Evolutionary conservation across 2,888 invertebrate genomes (phyloP), one percentile per base, ranked within the genome.

Genomic region (Chamaedrilus cognettii): DNA sequence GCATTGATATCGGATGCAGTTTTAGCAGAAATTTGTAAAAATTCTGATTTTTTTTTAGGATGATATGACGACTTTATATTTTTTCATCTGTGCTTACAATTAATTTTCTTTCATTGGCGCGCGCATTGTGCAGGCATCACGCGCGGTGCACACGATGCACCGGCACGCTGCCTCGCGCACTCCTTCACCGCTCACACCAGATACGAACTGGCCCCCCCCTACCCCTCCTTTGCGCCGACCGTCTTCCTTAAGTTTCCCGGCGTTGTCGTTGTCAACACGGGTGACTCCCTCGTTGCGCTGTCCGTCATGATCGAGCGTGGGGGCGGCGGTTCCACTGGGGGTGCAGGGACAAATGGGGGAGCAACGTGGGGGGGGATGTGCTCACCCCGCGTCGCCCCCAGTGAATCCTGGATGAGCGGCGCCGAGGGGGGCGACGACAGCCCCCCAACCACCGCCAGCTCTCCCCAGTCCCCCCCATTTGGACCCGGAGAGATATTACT

Each of bases 181-280:
- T 93, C 94, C 79, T 90, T 94, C 75, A 93, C 94, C 58, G 89
- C 96, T 72, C 95, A 96, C 84, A 93, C 94, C 75, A 92, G 92
- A 80, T 94, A 94, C 82, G 92, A 93, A 80, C 90, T 93, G 76
- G 91, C 92, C n/a, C 81, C 80, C 58, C 82, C 82, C n/a, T 82
- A 80, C 69, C 82, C 82, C 7, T 74, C 78, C 62, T 91, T 91
- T 77, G 88, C 82, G 67, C 82, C 85, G 15, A 77, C 76, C 51
- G 78, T 84, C 32, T 85, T 85, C 67, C 80, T 87, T 72, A 85
- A 86, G 74, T 80, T 83, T 60, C 85, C 85, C 72, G 84, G 86
- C 57, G 80, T 90, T 75, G 90, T 92, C 67, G 88, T 94, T 58
- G 88, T 94, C 62, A 92, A 93, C 82, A 92, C 93, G 1, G 93